Evolutionary conservation across 2,888 invertebrate species (phyloP), one percentile per base, ranked within the genome.

Genomic region (Eucera pruinosa): DNA sequence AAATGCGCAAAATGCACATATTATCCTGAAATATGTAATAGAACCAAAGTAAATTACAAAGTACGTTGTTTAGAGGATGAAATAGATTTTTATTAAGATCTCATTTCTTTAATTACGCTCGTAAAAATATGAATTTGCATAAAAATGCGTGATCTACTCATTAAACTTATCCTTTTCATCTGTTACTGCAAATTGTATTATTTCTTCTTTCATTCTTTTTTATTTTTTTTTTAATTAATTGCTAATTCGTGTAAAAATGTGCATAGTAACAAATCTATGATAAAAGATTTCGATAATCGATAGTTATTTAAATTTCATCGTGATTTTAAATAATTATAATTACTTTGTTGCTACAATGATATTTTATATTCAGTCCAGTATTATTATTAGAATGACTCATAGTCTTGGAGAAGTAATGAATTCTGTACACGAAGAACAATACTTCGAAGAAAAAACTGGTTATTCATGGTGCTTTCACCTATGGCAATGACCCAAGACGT

Each of bases 401-500:
- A 1, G 27, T 45, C 7, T 2, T n/a, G 11, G 30, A 27, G 13
- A 36, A 27, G 18, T 2, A 11, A n/a, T n/a, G n/a, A 25, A 7
- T 13, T 6, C 11, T 43, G 20, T 47, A 20, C 23, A 57, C 18
- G 7, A 66, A 41, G 50, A 72, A 23, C 36, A 74, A 66, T 50
- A 52, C n/a, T 45, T 66, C 48, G 33, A 33, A 20, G 13, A 78
- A 79, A 78, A 81, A 83, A 80, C 78, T 80, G 69, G 67, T 83
- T 81, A 55, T 57, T 57, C 30, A 39, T 43, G 61, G 61, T n/a
- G 82, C 85, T 88, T 86, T 88, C 88, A 81, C 71, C 80, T 78
- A 72, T 83, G 85, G 80, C 86, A 87, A 83, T 87, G 88, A 85
- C 86, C 86, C 69, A 70, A 66, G 73, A 70, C 70, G 25, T 50